These are phyloP conservation scores for Sparidentex hasta DNA, from an alignment of 2,797 vertebrate genomes.

Conservation along the genomic window DNA sequence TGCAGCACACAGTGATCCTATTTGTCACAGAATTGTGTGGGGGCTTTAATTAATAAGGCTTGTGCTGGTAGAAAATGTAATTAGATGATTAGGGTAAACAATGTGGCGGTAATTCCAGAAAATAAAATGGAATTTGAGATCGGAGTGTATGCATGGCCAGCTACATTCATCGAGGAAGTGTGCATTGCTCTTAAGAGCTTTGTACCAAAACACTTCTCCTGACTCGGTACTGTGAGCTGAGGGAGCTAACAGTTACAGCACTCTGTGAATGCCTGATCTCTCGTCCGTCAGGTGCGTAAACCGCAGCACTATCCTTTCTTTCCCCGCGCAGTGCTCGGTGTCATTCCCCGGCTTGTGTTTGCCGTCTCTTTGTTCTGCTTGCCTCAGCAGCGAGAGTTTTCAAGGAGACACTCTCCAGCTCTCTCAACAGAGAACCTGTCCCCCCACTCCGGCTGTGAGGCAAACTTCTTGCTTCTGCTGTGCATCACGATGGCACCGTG, in stretches of 20 bases:
- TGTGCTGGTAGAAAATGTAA: conserved; percentile 49
- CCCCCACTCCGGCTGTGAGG: conserved; percentile 31
- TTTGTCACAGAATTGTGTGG: conserved; percentile 67
- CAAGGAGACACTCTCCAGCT: conserved; percentile 59
- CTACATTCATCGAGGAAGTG: conserved; percentile 3
- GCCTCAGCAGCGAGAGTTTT: conserved; percentile 64
- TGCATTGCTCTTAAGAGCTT: background rate
- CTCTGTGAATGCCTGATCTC: background rate
- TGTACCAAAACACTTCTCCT: background rate
- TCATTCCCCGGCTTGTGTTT: conserved; percentile 52
- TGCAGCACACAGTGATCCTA: conserved; percentile 55
- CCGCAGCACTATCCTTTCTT: background rate
- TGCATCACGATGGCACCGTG: conserved; percentile 53
- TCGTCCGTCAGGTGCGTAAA: conserved; percentile 10
- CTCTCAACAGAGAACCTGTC: conserved; percentile 41
- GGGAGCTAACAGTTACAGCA: background rate
- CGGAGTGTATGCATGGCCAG: background rate
- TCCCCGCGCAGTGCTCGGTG: background rate
- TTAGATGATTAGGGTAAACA: conserved; percentile 58
- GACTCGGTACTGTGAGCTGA: background rate
- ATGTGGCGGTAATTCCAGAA: conserved; percentile 26
- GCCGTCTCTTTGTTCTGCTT: conserved; percentile 61
- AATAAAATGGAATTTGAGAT: conserved; percentile 17
- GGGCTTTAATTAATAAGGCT: conserved; percentile 64
- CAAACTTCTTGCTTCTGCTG: conserved; percentile 53